A percentile compares a stretch with the other conserved stretches of the same genome.
Evolutionary conservation across 2,113 vertebrate species (phyloP).

Genomic region (Serinus canaria): DNA sequence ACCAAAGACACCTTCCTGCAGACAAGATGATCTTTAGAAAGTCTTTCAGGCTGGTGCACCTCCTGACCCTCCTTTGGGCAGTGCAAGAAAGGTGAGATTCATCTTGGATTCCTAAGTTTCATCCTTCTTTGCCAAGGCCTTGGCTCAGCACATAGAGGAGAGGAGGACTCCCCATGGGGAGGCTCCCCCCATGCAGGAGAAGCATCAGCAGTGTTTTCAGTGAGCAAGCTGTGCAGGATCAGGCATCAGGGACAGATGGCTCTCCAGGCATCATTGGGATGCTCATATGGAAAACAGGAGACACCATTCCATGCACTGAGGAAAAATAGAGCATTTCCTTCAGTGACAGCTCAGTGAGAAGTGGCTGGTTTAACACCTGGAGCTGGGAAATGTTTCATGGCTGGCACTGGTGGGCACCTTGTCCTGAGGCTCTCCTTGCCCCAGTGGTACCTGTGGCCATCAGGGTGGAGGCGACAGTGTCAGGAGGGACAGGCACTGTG

Average conservation of each 20-base stretch:
- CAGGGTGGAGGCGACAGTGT: fast-evolving
- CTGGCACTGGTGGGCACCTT: background rate
- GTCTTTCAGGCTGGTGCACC: background rate
- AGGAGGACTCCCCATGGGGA: background rate
- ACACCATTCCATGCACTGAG: fast-evolving
- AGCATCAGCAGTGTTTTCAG: background rate
- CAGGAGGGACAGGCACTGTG: background rate
- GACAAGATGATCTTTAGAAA: background rate
- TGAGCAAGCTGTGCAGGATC: background rate
- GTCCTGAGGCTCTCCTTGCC: background rate
- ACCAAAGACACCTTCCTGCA: background rate
- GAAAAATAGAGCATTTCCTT: background rate
- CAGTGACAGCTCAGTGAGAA: background rate
- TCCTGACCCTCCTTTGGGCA: background rate
- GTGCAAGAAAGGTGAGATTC: background rate
- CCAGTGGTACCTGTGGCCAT: background rate
- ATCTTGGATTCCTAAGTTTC: background rate
- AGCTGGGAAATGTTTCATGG: fast-evolving
- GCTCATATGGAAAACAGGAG: background rate
- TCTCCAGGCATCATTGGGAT: background rate
- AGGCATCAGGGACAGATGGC: background rate
- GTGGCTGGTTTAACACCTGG: background rate
- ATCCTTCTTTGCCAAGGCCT: background rate
- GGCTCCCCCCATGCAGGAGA: background rate
- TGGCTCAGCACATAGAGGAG: background rate